These are phyloP conservation scores for Garrulus glandarius DNA, from an alignment of 2,797 vertebrate genomes.

Conservation along the genomic window DNA sequence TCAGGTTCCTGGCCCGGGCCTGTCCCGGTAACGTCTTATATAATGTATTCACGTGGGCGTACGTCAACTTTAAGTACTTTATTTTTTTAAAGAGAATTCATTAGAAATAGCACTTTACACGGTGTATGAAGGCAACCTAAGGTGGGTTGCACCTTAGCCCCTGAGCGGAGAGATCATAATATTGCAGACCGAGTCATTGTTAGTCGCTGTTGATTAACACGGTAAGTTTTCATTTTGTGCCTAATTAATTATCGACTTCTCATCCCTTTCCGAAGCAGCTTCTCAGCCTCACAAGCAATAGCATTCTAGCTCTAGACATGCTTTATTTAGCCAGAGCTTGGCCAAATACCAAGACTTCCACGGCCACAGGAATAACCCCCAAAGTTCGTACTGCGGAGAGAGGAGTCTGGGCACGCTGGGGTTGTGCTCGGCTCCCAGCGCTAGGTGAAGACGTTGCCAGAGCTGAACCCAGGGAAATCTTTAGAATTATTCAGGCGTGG, in stretches of 20 bases:
- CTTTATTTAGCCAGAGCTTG: background rate
- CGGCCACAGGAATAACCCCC: background rate
- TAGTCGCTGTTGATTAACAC: slow-evolving; percentile 49
- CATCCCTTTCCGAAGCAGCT: background rate
- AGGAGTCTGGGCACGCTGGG: background rate
- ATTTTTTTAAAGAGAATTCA: slow-evolving; percentile 43
- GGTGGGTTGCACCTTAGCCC: background rate
- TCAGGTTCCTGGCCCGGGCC: slow-evolving; percentile 30
- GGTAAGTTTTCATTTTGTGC: slow-evolving; percentile 71
- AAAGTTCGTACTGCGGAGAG: background rate
- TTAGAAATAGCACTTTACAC: slow-evolving; percentile 52
- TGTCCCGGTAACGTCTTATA: slow-evolving; percentile 64
- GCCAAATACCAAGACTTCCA: background rate
- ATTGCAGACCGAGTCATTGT: slow-evolving; percentile 47
- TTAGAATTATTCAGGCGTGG: slow-evolving; percentile 36
- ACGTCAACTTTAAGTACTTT: slow-evolving; percentile 61
- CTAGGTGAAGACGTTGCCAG: background rate
- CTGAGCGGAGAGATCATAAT: slow-evolving; percentile 7
- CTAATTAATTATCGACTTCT: slow-evolving; percentile 67
- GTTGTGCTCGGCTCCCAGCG: background rate
- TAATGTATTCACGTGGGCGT: slow-evolving; percentile 70
- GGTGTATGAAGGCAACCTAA: slow-evolving; percentile 24
- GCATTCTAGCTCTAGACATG: background rate
- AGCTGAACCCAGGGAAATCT: slow-evolving; percentile 48
- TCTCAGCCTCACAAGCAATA: background rate